A percentile compares a stretch with the other conserved stretches of the same genome.
Conservation (phyloP, 2,113 vertebrate species). For the Panurus biarmicus region DNA sequence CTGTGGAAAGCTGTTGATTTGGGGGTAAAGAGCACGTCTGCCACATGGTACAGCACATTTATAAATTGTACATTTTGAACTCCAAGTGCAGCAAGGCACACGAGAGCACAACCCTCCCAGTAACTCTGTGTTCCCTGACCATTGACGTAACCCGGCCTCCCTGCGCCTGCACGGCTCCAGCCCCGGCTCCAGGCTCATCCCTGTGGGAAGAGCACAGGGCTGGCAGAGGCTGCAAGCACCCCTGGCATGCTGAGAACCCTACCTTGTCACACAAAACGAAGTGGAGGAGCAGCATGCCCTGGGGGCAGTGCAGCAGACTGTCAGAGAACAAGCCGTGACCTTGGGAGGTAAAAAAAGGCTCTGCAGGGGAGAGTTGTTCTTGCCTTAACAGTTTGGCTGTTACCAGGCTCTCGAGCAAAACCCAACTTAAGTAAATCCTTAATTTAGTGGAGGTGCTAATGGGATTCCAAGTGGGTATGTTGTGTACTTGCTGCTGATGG, state of each 20-base stretch:
- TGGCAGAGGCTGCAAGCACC: neutral
- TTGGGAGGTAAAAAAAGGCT: neutral
- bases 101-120: neutral
- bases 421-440: conserved; percentile 27
- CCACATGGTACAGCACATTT: neutral
- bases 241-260: neutral
- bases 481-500: conserved; percentile 57
- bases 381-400: conserved; percentile 4
- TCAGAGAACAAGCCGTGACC: neutral
- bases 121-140: neutral
- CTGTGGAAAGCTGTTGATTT: neutral
- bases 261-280: neutral
- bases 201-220: neutral
- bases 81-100: neutral
- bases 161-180: neutral
- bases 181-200: neutral
- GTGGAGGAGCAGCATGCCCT: neutral
- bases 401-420: conserved; percentile 35
- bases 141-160: neutral
- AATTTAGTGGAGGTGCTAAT: conserved; percentile 57
- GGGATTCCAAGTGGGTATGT: conserved; percentile 56
- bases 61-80: neutral
- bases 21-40: neutral
- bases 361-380: neutral
- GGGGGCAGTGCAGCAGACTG: conserved; percentile 10